A percentile compares a stretch with the other conserved stretches of the same genome.
These are phyloP conservation scores for Tringa solitaria DNA, from an alignment of 2,113 vertebrate genomes.

Conservation along the genomic window DNA sequence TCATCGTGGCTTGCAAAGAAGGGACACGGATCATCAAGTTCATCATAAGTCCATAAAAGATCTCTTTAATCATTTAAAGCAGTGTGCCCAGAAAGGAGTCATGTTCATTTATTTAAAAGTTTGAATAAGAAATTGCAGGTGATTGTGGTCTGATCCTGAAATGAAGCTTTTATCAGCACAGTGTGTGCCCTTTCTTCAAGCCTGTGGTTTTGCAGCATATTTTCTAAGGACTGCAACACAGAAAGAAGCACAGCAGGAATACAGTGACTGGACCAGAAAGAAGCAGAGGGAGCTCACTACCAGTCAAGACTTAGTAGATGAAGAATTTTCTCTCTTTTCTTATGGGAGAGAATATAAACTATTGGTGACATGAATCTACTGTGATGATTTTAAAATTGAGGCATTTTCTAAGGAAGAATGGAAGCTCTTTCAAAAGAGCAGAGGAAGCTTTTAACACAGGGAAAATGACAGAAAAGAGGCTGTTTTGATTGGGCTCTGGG, in stretches of 20 bases:
- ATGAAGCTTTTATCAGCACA: background rate
- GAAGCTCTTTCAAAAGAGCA: background rate
- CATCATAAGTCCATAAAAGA: background rate
- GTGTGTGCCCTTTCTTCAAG: background rate
- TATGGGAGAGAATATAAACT: background rate
- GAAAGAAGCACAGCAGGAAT: background rate
- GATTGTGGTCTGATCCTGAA: background rate
- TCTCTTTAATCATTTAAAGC: background rate
- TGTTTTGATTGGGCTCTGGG: background rate
- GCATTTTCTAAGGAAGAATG: background rate
- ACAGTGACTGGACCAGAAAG: background rate
- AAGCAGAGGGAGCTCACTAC: background rate
- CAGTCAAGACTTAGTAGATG: background rate
- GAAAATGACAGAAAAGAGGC: background rate
- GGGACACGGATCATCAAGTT: background rate
- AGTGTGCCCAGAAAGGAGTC: background rate
- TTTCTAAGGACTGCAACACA: background rate
- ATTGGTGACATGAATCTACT: background rate
- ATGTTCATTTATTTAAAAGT: background rate
- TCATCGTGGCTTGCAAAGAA: background rate
- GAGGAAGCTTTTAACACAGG: background rate
- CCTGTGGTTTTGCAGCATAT: background rate
- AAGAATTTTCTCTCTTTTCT: background rate
- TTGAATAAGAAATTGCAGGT: background rate
- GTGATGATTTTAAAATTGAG: background rate